Percentiles rank a stretch among this genome's conserved stretches.
Evolutionary conservation across 2,888 invertebrate species (phyloP).

Genomic region (Melikaiella ostensackeni): DNA sequence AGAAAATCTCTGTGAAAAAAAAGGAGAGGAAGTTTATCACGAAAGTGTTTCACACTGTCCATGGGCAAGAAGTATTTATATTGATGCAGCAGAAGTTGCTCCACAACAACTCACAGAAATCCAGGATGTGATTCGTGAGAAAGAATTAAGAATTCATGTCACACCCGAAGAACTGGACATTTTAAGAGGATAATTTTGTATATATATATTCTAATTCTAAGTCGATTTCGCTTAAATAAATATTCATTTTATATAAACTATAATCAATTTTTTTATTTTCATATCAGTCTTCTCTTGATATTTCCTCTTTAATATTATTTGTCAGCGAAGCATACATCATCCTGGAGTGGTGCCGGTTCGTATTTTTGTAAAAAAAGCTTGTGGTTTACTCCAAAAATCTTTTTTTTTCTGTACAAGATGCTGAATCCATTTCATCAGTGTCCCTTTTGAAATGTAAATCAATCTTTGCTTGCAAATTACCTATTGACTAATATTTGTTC

Average conservation of each 20-base stretch:
- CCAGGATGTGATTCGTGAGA: conserved; percentile 87
- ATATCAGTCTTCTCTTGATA: background rate
- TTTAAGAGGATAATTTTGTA: conserved; percentile 77
- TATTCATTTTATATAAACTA: background rate
- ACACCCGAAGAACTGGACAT: conserved; percentile 87
- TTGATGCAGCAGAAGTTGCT: conserved; percentile 83
- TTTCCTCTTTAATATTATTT: too few species aligned
- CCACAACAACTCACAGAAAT: conserved; percentile 81
- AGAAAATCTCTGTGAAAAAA: conserved; percentile 69
- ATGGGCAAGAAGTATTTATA: conserved; percentile 79
- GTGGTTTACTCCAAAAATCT: too few species aligned
- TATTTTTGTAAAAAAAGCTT: too few species aligned
- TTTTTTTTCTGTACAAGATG: too few species aligned
- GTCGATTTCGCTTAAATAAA: background rate
- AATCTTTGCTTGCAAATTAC: too few species aligned
- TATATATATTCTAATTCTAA: background rate
- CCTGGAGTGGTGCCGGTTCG: too few species aligned
- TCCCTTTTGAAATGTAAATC: too few species aligned
- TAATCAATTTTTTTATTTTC: background rate
- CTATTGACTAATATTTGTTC: too few species aligned
- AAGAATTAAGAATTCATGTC: conserved; percentile 86
- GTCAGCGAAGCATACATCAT: too few species aligned
- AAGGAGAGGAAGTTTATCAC: conserved; percentile 73
- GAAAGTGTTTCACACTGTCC: conserved; percentile 70
- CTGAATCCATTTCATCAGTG: too few species aligned